These are phyloP conservation scores for Argyrosomus japonicus DNA, from an alignment of 2,113 vertebrate species.

Conservation along the genomic window DNA sequence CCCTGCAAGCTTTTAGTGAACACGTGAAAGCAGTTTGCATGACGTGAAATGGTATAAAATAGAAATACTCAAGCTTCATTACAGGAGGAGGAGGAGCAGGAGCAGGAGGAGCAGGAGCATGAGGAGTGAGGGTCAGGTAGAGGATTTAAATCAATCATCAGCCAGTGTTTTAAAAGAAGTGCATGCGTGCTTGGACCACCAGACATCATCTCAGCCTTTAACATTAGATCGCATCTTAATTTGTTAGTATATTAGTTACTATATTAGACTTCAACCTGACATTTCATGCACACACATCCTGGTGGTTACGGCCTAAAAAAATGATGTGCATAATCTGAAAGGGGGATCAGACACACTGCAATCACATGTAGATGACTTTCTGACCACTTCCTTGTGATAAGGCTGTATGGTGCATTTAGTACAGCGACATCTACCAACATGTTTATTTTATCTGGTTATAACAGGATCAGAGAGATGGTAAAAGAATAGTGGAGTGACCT, in stretches of 20 bases:
- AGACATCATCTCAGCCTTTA: not conserved
- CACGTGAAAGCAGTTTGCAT: slow-evolving; percentile 43
- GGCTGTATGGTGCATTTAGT: not conserved
- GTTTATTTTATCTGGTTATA: not conserved
- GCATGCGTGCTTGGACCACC: not conserved
- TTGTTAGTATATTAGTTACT: not conserved
- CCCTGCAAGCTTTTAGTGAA: slow-evolving; percentile 48
- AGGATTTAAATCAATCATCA: slow-evolving; percentile 28
- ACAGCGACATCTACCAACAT: not conserved
- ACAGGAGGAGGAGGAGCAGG: not conserved
- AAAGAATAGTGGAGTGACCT: not conserved
- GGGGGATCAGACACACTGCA: slow-evolving; percentile 1
- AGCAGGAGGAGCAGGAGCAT: not conserved
- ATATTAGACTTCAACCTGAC: not conserved
- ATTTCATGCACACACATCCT: not conserved
- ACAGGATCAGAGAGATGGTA: not conserved
- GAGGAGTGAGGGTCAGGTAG: not conserved
- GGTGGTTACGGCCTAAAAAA: not conserved
- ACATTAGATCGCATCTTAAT: not conserved
- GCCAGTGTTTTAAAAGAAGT: not conserved
- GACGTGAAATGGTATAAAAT: slow-evolving; percentile 28
- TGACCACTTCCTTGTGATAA: not conserved
- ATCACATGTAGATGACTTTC: slow-evolving; percentile 1
- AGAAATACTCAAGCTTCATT: slow-evolving; percentile 17
- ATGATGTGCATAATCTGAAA: not conserved